Percentiles rank a stretch among this genome's conserved stretches.
phyloP scores from a whole-genome alignment of 1,140 invertebrate genomes.

The Asobara japonica region DNA sequence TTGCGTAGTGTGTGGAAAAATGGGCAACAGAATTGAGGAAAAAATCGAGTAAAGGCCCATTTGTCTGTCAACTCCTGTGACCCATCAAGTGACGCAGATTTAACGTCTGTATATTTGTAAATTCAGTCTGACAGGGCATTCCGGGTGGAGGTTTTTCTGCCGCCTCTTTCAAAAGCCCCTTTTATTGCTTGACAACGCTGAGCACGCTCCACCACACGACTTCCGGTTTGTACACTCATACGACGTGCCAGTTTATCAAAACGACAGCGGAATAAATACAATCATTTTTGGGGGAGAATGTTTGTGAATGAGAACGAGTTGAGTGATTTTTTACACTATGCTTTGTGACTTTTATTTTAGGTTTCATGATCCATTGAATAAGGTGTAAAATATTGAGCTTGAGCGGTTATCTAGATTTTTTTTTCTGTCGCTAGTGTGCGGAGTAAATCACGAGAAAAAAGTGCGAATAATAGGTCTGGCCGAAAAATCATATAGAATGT shows the following conservation, averaged over 20 bases:
- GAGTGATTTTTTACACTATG: not conserved
- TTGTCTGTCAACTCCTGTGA: constrained; percentile 13
- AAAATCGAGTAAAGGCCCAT: constrained; percentile 13
- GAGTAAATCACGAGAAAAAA: too few species aligned
- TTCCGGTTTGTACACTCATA: constrained; percentile 15
- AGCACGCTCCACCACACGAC: constrained; percentile 12
- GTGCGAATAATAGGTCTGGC: too few species aligned
- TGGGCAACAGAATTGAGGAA: constrained; percentile 14
- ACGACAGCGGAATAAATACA: constrained; percentile 10
- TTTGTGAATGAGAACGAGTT: constrained; percentile 1
- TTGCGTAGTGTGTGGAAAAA: not conserved
- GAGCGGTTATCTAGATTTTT: too few species aligned
- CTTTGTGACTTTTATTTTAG: not conserved
- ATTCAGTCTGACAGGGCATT: constrained; percentile 11
- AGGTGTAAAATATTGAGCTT: too few species aligned
- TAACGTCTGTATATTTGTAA: constrained; percentile 15
- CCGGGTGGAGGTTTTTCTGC: constrained; percentile 1
- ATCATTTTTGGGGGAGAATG: not conserved
- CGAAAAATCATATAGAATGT: too few species aligned
- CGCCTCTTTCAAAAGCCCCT: not conserved
- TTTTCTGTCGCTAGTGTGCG: too few species aligned
- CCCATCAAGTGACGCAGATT: constrained; percentile 15
- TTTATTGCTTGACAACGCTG: constrained; percentile 6
- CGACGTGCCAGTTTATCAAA: constrained; percentile 13
- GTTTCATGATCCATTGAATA: too few species aligned